Base-by-base conservation (phyloP, 2,797 vertebrate genomes). In the Percopsis omiscomaycus region DNA sequence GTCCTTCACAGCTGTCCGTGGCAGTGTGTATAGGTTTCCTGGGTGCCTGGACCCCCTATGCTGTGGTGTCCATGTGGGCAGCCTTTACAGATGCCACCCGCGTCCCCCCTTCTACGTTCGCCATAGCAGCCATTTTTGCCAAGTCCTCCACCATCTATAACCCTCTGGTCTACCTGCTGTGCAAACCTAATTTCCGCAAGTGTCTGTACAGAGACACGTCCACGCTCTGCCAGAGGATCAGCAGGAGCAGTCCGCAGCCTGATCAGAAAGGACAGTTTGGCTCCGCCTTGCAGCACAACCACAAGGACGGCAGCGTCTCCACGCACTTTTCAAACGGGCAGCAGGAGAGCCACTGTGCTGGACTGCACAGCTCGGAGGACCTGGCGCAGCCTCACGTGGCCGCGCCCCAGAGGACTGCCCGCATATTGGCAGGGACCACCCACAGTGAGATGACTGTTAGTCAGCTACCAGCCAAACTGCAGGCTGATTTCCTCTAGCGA, bases 91-190 rank as follows among this genome's bases (percentile, higher is more conserved):
- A 93, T 0, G 70, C 92, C 65, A 73, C 84, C 0, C 60, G 14
- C 11, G 88, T 95, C 55, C 93, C 94, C 0, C 85, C 89, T 0
- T 27, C 91, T 30, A 92, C 87, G 3, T 95, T 95, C 0, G 94
- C 94, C 71, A 52, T 94, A 2, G 94, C 93, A 0, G 93, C 94
- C 0, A 59, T 86, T 37, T 93, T 92, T 46, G 94, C 95, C 79
- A 96, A 96, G 79, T 94, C 95, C 59, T 96, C 95, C 0, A 94
- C 94, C 0, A 88, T 94, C 81, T 94, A 95, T 91, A 96, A 95
- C 81, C 94, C 94, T 0, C 53, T 94, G 73, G 90, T 94, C 57
- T 93, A 93, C 81, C 90, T 96, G 79, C 85, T 96, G 27, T 89
- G 94, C 63, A 94, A 96, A 75, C 95, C 88, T 58, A 96, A 89